phyloP scores from a whole-genome alignment of 2,888 invertebrate genomes.

The Diplolepis rosae region DNA sequence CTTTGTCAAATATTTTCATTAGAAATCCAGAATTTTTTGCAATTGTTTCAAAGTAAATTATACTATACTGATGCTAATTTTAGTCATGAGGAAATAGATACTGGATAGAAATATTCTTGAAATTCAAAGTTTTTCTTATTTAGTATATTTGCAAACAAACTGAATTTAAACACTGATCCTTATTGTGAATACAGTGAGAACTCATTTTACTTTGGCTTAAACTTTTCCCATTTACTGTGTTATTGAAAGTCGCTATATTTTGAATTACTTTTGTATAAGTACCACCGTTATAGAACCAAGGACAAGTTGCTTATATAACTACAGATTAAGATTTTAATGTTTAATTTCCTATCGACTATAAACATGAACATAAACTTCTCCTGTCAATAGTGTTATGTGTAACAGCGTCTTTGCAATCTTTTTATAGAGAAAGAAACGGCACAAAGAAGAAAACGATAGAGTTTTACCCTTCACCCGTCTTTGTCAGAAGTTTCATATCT shows the following conservation, averaged over 20 bases:
- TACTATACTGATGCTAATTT: too few species aligned
- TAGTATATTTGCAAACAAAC: slow-evolving; percentile 15
- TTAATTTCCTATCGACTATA: slow-evolving; percentile 16
- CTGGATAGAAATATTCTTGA: slow-evolving; percentile 14
- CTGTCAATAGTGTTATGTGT: background rate
- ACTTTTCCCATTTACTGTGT: slow-evolving; percentile 29
- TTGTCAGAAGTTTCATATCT: too few species aligned
- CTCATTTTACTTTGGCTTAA: slow-evolving; percentile 15
- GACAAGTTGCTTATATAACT: slow-evolving; percentile 22
- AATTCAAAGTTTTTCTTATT: slow-evolving; percentile 10
- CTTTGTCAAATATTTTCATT: too few species aligned
- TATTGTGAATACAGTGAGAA: slow-evolving; percentile 25
- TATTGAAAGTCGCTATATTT: slow-evolving; percentile 24
- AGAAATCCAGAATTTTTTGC: too few species aligned
- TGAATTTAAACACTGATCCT: slow-evolving; percentile 18
- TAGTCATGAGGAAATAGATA: too few species aligned
- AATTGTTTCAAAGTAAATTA: too few species aligned
- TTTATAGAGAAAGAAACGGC: too few species aligned
- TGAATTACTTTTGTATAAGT: slow-evolving; percentile 22
- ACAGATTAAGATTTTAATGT: background rate
- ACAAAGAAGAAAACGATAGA: background rate
- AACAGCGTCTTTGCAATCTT: too few species aligned
- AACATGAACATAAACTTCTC: background rate
- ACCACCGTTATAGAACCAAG: background rate
- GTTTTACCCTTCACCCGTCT: too few species aligned